Evolutionary conservation across 2,113 vertebrate species (phyloP), one percentile per base, ranked within the genome.

Genomic region (Passer montanus): DNA sequence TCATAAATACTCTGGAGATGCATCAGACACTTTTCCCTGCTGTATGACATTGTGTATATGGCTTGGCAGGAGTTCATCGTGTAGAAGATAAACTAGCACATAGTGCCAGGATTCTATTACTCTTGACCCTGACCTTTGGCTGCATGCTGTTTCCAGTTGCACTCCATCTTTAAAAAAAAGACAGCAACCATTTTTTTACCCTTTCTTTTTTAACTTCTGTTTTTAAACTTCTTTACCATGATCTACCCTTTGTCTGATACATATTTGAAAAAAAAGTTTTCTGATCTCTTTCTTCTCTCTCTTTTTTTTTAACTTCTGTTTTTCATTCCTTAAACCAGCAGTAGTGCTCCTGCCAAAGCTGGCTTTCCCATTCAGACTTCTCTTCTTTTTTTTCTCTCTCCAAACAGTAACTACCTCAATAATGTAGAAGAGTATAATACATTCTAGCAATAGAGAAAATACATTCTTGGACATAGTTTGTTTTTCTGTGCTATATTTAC

Each of bases 1-100:
- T 98, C 97, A 96, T 98, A 98, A 98, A 98, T 98, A 97, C 97
- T 97, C 98, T 97, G 97, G 98, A 98, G 97, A 98, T 97, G 97
- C 97, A 97, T 98, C 98, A 98, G 98, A 97, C 97, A 87, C 98
- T 97, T 97, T 97, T 95, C 52, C 82, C 97, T 93, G 89, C 97
- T 97, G 84, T 64, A 96, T 78, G 95, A 97, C 97, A 95, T 93
- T 95, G 97, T 98, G 98, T 98, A 98, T 98, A 98, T 96, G 95
- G 96, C 93, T 97, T 98, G 98, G 98, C 98, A 95, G 93, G 58
- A 55, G 91, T 98, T 98, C 97, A 97, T 92, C 22, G 74, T 90
- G 96, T 87, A 96, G 97, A 98, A 98, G 98, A 98, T 98, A 98
- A 98, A 98, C 98, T 97, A 97, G 97, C 78, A 88, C 87, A 76